Percentiles rank a stretch among this genome's conserved stretches.
phyloP scores from a whole-genome alignment of 2,113 vertebrate species.

The Nettapus auritus region DNA sequence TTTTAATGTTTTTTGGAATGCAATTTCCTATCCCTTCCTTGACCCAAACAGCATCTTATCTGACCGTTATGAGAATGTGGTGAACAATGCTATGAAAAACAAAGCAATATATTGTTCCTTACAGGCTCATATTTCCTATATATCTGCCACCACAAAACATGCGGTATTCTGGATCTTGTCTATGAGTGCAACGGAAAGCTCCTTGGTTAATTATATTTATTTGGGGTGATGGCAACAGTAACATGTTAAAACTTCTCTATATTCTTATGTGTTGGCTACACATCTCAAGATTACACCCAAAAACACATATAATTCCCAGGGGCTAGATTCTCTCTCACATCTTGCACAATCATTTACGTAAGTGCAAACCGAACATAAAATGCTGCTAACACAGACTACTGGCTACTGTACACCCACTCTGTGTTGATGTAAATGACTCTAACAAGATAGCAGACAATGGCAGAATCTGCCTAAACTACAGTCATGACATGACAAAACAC shows the following conservation, averaged over 20 bases:
- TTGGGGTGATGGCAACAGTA: conserved; percentile 39
- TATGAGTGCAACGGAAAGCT: not conserved
- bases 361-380: conserved; percentile 60
- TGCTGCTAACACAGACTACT: conserved; percentile 46
- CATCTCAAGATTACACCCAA: conserved; percentile 49
- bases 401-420: conserved; percentile 66
- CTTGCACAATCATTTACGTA: conserved; percentile 71
- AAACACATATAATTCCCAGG: conserved; percentile 35
- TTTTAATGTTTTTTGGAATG: not conserved
- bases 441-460: conserved; percentile 55
- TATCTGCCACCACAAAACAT: conserved; percentile 46
- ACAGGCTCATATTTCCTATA: conserved; percentile 22
- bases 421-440: conserved; percentile 57
- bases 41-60: not conserved
- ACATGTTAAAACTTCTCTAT: conserved; percentile 67
- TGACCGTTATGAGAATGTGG: conserved; percentile 15
- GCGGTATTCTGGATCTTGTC: conserved; percentile 2
- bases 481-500: conserved; percentile 50
- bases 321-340: conserved; percentile 47
- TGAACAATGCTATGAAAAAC: conserved; percentile 28
- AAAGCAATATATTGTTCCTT: conserved; percentile 32
- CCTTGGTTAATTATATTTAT: conserved; percentile 53
- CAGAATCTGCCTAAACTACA: conserved; percentile 45
- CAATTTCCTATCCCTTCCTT: not conserved
- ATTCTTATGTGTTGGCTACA: conserved; percentile 45